A percentile compares a stretch with the other conserved stretches of the same genome.
phyloP scores from a whole-genome alignment of 2,797 vertebrate species.

The Gephyroberyx darwinii region DNA sequence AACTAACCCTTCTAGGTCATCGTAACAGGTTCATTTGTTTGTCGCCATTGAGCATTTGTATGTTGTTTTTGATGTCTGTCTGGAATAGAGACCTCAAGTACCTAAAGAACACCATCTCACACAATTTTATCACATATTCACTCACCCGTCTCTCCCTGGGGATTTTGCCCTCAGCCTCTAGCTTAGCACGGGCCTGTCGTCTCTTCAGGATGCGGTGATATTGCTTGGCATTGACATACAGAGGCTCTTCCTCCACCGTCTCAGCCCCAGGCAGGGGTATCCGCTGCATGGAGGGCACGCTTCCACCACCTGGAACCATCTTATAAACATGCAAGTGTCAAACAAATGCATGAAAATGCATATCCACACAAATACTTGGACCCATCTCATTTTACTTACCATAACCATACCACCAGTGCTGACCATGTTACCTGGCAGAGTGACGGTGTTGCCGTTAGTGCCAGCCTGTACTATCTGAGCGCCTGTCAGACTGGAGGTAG shows the following conservation, averaged over 20 bases:
- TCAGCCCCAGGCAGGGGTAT: conserved; percentile 90
- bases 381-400: conserved; percentile 74
- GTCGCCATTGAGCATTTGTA: background rate
- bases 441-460: conserved; percentile 87
- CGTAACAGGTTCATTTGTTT: background rate
- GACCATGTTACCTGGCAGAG: conserved; percentile 88
- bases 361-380: background rate
- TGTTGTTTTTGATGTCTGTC: background rate
- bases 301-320: conserved; percentile 89
- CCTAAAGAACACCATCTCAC: background rate
- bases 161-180: conserved; percentile 91
- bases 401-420: conserved; percentile 92
- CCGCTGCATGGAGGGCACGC: conserved; percentile 88
- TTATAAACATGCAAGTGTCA: conserved; percentile 46
- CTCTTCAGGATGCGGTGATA: conserved; percentile 86
- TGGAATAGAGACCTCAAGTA: background rate
- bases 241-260: conserved; percentile 90
- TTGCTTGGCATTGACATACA: conserved; percentile 77
- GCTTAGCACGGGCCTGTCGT: conserved; percentile 87
- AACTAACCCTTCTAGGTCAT: background rate
- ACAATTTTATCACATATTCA: background rate
- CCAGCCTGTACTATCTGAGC: conserved; percentile 89
- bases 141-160: conserved; percentile 90
- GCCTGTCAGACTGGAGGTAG: conserved; percentile 88
- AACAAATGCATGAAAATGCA: background rate